phyloP scores from a whole-genome alignment of 2,797 vertebrate genomes.

The Oophaga sylvatica region DNA sequence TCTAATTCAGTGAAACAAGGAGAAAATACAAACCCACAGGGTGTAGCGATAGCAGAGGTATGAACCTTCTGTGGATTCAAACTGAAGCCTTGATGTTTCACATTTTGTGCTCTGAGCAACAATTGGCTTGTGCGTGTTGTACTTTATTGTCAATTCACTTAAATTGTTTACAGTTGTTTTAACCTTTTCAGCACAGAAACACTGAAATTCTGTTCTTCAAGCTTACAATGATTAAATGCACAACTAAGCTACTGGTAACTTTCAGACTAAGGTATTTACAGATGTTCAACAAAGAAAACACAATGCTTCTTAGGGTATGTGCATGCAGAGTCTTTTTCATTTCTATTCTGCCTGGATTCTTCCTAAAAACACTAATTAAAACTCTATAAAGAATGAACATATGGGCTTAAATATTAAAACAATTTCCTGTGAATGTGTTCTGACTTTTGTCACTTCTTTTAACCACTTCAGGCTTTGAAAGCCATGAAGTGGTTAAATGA shows the following conservation, averaged over 20 bases:
- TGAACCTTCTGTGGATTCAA: conserved; percentile 38
- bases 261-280: not conserved
- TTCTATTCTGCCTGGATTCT: no score
- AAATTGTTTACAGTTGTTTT: conserved; percentile 15
- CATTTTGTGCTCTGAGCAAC: conserved; percentile 40
- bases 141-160: conserved; percentile 42
- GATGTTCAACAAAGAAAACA: no score
- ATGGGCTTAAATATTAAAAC: no score
- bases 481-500: no score
- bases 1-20: conserved; percentile 53
- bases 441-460: no score
- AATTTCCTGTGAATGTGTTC: no score
- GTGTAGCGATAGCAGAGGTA: conserved; percentile 39
- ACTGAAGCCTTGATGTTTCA: conserved; percentile 11
- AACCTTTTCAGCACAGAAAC: not conserved
- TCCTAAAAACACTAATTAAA: no score
- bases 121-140: conserved; percentile 25
- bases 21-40: conserved; percentile 45
- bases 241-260: not conserved
- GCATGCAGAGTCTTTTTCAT: no score
- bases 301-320: no score
- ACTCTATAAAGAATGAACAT: no score
- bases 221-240: not conserved
- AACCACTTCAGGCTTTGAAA: no score
- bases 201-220: not conserved